These are phyloP conservation scores for Lates calcarifer DNA, from an alignment of 2,113 vertebrate species.

Conservation along the genomic window DNA sequence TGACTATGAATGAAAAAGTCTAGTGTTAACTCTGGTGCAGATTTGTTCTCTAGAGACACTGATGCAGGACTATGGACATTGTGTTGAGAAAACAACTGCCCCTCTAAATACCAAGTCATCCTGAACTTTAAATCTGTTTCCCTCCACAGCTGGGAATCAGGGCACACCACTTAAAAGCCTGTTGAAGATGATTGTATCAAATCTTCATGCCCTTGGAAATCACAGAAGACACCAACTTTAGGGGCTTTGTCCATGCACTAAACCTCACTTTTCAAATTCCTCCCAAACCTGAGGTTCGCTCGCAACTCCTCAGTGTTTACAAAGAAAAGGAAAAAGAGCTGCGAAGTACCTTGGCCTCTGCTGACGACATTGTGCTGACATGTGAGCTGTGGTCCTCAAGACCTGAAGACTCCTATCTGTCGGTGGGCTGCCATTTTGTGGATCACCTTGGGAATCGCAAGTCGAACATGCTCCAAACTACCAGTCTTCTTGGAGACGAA, in stretches of 20 bases:
- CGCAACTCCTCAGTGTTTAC: not conserved
- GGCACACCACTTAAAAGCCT: too few relatives aligned
- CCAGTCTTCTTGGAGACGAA: not conserved
- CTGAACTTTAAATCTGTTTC: not conserved
- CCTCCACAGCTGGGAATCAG: not conserved
- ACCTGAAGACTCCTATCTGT: conserved; percentile 1
- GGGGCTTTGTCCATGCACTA: not conserved
- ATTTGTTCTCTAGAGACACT: too few relatives aligned
- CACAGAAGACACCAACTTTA: not conserved
- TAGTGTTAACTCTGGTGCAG: too few relatives aligned
- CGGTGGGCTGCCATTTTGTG: conserved; percentile 4
- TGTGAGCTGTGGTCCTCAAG: conserved; percentile 20
- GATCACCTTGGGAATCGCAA: not conserved
- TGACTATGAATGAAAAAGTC: too few relatives aligned
- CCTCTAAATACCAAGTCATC: too few relatives aligned
- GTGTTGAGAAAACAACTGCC: too few relatives aligned
- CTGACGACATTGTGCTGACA: not conserved
- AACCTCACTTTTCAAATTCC: not conserved
- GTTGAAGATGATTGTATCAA: conserved; percentile 13
- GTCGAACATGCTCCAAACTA: not conserved
- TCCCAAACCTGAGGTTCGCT: not conserved
- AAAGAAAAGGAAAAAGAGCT: not conserved
- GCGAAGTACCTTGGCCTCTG: not conserved
- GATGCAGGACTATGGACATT: too few relatives aligned
- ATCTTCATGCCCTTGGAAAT: conserved; percentile 1